Evolutionary conservation across 2,888 invertebrate species (phyloP).

Genomic region (Barypeithes pellucidus): DNA sequence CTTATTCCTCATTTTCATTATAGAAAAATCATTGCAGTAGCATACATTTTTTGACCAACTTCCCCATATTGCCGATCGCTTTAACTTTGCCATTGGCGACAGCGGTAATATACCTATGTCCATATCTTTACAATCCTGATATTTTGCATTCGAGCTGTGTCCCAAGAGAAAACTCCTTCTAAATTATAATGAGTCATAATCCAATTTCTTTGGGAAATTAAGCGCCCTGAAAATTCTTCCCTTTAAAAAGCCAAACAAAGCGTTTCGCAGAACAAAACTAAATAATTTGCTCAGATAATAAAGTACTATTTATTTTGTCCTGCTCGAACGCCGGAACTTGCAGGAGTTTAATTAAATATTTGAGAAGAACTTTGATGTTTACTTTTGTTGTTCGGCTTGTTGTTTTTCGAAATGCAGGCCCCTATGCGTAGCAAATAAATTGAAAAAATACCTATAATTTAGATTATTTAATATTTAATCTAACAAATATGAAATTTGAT

Average conservation of each 20-base stretch:
- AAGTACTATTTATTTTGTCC: slow-evolving; percentile 50
- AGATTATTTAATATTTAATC: too few relatives aligned
- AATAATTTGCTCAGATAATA: slow-evolving; percentile 54
- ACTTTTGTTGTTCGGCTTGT: slow-evolving; percentile 38
- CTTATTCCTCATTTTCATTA: too few relatives aligned
- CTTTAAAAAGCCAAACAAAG: slow-evolving; percentile 43
- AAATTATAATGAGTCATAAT: slow-evolving; percentile 52
- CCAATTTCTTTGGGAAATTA: slow-evolving; percentile 50
- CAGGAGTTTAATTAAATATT: slow-evolving; percentile 50
- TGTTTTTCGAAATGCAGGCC: slow-evolving; percentile 15
- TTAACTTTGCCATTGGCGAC: too few relatives aligned
- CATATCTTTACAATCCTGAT: neutral
- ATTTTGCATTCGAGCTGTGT: slow-evolving; percentile 33
- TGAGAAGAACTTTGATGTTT: slow-evolving; percentile 44
- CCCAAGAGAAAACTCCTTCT: slow-evolving; percentile 36
- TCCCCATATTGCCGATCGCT: too few relatives aligned
- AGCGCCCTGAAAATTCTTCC: slow-evolving; percentile 47
- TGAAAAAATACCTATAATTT: too few relatives aligned
- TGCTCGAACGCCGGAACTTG: slow-evolving; percentile 23
- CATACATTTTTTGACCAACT: too few relatives aligned
- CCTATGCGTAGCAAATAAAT: slow-evolving; percentile 19
- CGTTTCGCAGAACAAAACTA: slow-evolving; percentile 48
- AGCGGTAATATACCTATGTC: slow-evolving; percentile 10
- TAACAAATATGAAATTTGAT: too few relatives aligned
- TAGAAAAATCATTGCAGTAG: too few relatives aligned